These are phyloP conservation scores for Cheilosia soror DNA, from an alignment of 2,888 invertebrate species.

Conservation along the genomic window DNA sequence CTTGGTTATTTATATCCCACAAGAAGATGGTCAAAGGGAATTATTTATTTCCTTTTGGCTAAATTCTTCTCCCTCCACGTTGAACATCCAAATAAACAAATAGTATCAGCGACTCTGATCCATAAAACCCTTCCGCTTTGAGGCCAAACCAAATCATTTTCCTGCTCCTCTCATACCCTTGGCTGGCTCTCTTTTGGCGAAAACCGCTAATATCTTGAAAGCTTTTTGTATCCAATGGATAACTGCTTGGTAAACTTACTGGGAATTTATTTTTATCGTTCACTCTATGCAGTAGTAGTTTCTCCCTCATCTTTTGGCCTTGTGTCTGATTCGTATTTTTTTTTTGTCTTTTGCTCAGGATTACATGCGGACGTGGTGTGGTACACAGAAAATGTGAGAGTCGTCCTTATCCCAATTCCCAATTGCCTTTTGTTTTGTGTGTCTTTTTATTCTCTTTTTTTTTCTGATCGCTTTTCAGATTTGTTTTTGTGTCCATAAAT, in stretches of 20 bases:
- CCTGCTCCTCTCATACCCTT: neutral
- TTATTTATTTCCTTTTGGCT: slow-evolving; percentile 64
- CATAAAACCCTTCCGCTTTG: slow-evolving; percentile 54
- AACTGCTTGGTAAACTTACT: slow-evolving; percentile 65
- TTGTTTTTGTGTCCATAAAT: slow-evolving; percentile 43
- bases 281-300: slow-evolving; percentile 23
- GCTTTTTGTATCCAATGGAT: slow-evolving; percentile 65
- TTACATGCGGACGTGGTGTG: slow-evolving; percentile 38
- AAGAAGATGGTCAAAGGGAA: slow-evolving; percentile 47
- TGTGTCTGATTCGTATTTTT: slow-evolving; percentile 56
- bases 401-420: slow-evolving; percentile 38
- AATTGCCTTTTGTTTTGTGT: slow-evolving; percentile 35
- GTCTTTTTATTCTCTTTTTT: slow-evolving; percentile 7
- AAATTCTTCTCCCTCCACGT: slow-evolving; percentile 2
- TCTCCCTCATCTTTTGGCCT: slow-evolving; percentile 1
- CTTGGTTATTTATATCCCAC: slow-evolving; percentile 16
- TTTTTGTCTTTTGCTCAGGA: slow-evolving; percentile 34
- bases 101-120: slow-evolving; percentile 20
- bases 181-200: slow-evolving; percentile 43
- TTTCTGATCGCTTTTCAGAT: slow-evolving; percentile 15
- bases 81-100: slow-evolving; percentile 39
- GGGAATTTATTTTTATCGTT: slow-evolving; percentile 70
- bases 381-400: slow-evolving; percentile 7
- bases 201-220: slow-evolving; percentile 74
- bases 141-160: slow-evolving; percentile 43